phyloP scores from a whole-genome alignment of 2,797 vertebrate genomes.

The Hypotaenidia philippensis region DNA sequence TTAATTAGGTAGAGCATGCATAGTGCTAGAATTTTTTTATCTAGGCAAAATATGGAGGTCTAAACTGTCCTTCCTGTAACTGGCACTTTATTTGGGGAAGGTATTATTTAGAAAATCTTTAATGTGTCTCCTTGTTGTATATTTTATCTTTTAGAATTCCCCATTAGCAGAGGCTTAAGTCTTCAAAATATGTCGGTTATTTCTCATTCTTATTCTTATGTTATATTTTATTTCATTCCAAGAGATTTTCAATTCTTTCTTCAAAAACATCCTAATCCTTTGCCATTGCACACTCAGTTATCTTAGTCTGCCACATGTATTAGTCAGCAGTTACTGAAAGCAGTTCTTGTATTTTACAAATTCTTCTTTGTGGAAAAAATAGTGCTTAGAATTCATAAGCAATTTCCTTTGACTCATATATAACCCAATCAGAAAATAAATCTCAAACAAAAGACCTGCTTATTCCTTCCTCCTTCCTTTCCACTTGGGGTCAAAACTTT shows the following conservation, averaged over 20 bases:
- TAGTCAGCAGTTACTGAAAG: not conserved
- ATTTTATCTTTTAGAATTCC: not conserved
- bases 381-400: not conserved
- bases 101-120: not conserved
- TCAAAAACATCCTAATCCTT: not conserved
- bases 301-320: not conserved
- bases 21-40: not conserved
- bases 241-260: not conserved
- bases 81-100: not conserved
- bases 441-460: not conserved
- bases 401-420: not conserved
- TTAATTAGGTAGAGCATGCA: not conserved
- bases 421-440: not conserved
- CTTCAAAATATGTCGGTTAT: not conserved
- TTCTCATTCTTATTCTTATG: not conserved
- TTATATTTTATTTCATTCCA: not conserved
- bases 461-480: not conserved
- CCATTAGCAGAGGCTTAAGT: not conserved
- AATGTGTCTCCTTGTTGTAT: not conserved
- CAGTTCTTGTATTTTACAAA: not conserved
- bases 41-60: not conserved
- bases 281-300: not conserved
- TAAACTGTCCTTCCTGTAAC: not conserved
- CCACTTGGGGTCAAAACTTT: not conserved
- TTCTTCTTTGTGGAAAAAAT: not conserved